These are phyloP conservation scores for Drosophila sucinea DNA, from an alignment of 1,140 invertebrate genomes.

Conservation along the genomic window DNA sequence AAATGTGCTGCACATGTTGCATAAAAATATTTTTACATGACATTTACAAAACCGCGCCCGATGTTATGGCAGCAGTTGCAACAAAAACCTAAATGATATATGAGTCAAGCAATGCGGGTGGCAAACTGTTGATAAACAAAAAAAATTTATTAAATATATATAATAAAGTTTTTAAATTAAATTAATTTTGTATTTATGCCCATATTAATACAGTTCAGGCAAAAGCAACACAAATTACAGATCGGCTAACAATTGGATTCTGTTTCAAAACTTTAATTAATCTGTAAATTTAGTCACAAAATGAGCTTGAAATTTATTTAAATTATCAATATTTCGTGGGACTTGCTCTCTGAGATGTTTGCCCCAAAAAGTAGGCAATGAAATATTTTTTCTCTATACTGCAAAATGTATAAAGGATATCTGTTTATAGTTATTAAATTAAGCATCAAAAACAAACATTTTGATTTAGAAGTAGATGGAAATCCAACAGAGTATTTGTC, in stretches of 20 bases:
- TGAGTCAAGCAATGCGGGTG: not conserved
- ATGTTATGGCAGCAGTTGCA: not conserved
- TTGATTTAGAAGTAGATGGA: too few relatives aligned
- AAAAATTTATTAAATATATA: not conserved
- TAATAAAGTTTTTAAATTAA: slow-evolving; percentile 1
- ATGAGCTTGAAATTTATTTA: too few relatives aligned
- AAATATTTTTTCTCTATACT: too few relatives aligned
- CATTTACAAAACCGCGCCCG: not conserved
- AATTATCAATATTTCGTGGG: too few relatives aligned
- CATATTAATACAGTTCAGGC: not conserved
- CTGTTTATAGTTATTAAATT: too few relatives aligned
- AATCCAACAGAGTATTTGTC: too few relatives aligned
- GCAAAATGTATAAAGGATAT: too few relatives aligned
- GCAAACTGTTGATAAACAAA: slow-evolving; percentile 3
- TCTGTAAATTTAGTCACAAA: too few relatives aligned
- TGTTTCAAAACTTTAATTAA: not conserved
- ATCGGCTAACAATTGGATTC: not conserved
- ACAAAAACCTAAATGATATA: slow-evolving; percentile 9
- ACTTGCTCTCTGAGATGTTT: not conserved
- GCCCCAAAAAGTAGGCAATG: too few relatives aligned
- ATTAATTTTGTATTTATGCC: slow-evolving; percentile 3
- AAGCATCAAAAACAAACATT: too few relatives aligned
- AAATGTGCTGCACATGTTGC: slow-evolving; percentile 18
- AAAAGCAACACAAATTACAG: not conserved
- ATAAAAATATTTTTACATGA: slow-evolving; percentile 20